Evolutionary conservation across 2,113 vertebrate species (phyloP).

Genomic region (Mustela nigripes): DNA sequence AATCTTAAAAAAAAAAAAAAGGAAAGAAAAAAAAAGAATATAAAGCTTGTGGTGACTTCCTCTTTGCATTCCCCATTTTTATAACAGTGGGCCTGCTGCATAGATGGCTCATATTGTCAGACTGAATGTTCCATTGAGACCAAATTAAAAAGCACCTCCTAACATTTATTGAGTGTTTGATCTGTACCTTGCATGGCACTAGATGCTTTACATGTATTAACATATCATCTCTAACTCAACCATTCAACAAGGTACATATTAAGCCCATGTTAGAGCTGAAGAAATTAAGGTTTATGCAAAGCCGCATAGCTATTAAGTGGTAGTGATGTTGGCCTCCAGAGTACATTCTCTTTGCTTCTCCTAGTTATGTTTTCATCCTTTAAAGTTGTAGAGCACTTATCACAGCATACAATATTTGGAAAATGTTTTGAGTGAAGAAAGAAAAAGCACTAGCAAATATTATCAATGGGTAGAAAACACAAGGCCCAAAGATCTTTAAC

Average conservation of each 20-base stretch:
- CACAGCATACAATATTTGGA: neutral
- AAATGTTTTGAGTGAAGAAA: neutral
- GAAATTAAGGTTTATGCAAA: neutral
- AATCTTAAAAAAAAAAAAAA: too few species aligned
- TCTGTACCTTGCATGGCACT: neutral
- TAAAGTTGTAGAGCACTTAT: neutral
- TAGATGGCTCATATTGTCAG: neutral
- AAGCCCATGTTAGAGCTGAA: neutral
- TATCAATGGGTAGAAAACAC: neutral
- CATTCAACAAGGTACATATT: neutral
- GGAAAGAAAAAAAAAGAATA: neutral
- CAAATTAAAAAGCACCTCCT: neutral
- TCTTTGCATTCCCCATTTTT: neutral
- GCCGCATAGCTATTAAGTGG: neutral
- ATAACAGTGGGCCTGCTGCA: neutral
- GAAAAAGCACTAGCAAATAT: neutral
- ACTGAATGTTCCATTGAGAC: neutral
- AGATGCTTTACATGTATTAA: neutral
- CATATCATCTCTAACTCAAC: neutral
- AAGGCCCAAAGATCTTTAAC: neutral
- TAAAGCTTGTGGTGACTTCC: neutral
- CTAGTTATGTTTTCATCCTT: neutral
- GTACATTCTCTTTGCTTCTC: conserved; percentile 36
- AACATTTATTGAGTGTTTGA: neutral
- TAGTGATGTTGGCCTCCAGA: neutral